Percentiles rank a stretch among this genome's conserved stretches.
phyloP scores from a whole-genome alignment of 2,797 vertebrate species.

The Gymnothorax reevesii region DNA sequence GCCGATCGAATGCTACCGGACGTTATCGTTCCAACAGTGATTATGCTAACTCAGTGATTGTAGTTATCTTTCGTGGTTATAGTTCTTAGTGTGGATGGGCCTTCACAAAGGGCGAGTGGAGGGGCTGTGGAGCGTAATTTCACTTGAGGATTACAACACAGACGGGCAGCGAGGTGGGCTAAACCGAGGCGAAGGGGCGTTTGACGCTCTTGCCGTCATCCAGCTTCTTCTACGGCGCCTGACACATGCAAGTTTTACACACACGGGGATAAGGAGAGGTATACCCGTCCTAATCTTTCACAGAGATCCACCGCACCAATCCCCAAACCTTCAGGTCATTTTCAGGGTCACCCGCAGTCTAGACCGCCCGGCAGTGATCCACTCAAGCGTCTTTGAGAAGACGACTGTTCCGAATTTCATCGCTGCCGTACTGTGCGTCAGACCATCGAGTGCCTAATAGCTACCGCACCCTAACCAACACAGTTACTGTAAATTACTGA shows the following conservation, averaged over 20 bases:
- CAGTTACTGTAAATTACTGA: background rate
- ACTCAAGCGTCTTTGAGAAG: background rate
- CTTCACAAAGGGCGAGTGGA: background rate
- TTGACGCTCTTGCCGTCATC: background rate
- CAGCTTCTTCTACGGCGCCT: slow-evolving; percentile 2
- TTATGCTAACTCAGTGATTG: too few species aligned
- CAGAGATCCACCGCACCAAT: slow-evolving; percentile 1
- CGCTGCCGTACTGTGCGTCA: background rate
- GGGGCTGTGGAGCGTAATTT: background rate
- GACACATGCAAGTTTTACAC: background rate
- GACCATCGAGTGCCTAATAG: background rate
- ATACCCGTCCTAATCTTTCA: slow-evolving; percentile 9
- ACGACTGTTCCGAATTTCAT: background rate
- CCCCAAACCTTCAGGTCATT: background rate
- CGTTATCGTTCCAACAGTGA: too few species aligned
- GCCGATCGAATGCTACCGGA: too few species aligned
- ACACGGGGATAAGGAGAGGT: background rate
- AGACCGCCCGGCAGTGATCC: background rate
- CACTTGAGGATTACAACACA: background rate
- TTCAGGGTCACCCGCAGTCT: background rate
- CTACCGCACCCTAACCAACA: background rate
- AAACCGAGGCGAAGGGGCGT: background rate
- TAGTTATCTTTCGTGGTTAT: too few species aligned
- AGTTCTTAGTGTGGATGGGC: too few species aligned
- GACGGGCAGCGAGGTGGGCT: background rate